Percentiles rank a stretch among this genome's conserved stretches.
Conservation (phyloP, 2,113 vertebrate species). For the Ciconia boyciana region DNA sequence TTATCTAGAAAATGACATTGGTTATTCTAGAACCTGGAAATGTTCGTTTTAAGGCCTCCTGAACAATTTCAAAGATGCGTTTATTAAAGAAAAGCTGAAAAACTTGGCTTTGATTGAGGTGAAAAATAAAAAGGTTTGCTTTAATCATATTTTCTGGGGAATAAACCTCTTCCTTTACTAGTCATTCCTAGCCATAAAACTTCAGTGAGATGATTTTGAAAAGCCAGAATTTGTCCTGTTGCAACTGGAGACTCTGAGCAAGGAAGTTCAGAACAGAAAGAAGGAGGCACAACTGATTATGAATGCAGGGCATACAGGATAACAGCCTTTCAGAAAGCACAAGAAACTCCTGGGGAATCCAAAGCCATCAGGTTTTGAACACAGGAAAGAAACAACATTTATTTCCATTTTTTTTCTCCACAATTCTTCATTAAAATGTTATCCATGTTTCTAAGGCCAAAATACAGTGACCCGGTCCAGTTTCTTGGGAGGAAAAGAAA, state of each 20-base stretch:
- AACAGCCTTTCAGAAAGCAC: slow-evolving; percentile 9
- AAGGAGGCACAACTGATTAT: not conserved
- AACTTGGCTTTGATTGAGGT: not conserved
- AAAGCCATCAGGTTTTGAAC: not conserved
- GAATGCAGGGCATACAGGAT: not conserved
- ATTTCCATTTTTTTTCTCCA: not conserved
- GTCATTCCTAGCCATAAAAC: not conserved
- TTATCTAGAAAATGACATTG: not conserved
- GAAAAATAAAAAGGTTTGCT: not conserved
- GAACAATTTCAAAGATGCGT: not conserved
- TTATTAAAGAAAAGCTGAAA: not conserved
- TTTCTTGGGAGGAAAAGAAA: not conserved
- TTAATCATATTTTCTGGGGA: not conserved
- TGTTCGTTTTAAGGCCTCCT: not conserved
- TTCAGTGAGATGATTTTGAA: not conserved
- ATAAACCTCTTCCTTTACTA: not conserved
- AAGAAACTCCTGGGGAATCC: not conserved
- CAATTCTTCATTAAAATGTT: not conserved
- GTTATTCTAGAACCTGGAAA: not conserved
- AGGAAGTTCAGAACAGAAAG: not conserved
- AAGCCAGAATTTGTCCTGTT: not conserved
- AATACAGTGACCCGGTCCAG: not conserved
- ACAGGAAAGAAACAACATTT: not conserved
- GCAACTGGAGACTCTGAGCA: not conserved
- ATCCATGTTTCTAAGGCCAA: not conserved